phyloP scores from a whole-genome alignment of 2,797 vertebrate species.

The Hypotaenidia okinawae region DNA sequence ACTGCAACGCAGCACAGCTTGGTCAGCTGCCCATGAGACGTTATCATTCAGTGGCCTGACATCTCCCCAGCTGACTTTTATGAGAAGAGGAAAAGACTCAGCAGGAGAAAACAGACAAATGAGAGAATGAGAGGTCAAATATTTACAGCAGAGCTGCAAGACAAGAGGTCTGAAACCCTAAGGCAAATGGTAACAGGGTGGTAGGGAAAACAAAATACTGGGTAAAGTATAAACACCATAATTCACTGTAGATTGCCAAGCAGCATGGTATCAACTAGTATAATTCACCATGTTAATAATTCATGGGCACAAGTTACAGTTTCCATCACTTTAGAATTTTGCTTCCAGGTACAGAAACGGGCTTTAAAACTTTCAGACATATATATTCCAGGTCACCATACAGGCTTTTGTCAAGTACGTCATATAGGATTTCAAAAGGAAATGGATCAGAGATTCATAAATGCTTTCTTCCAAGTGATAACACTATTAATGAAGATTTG shows the following conservation, averaged over 20 bases:
- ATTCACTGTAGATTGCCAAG: background rate
- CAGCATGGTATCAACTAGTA: background rate
- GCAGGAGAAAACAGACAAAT: conserved; percentile 49
- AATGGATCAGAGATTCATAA: background rate
- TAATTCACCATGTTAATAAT: background rate
- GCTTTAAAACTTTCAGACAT: background rate
- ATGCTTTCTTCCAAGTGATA: background rate
- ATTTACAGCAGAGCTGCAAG: conserved; percentile 5
- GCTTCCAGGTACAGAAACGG: background rate
- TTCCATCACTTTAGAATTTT: conserved; percentile 4
- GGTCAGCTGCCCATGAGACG: background rate
- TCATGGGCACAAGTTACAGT: background rate
- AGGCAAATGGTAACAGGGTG: conserved; percentile 24
- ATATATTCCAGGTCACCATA: background rate
- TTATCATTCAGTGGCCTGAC: background rate
- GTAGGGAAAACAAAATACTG: conserved; percentile 35
- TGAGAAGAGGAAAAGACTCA: conserved; percentile 52
- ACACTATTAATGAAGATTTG: background rate
- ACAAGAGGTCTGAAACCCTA: background rate
- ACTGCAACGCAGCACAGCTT: background rate
- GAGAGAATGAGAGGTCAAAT: conserved; percentile 22
- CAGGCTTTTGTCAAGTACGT: background rate
- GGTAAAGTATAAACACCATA: background rate
- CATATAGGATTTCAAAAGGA: background rate
- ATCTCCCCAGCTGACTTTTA: background rate